Evolutionary conservation across 2,113 vertebrate genomes (phyloP).

Genomic region (Vulpes ferrilata): DNA sequence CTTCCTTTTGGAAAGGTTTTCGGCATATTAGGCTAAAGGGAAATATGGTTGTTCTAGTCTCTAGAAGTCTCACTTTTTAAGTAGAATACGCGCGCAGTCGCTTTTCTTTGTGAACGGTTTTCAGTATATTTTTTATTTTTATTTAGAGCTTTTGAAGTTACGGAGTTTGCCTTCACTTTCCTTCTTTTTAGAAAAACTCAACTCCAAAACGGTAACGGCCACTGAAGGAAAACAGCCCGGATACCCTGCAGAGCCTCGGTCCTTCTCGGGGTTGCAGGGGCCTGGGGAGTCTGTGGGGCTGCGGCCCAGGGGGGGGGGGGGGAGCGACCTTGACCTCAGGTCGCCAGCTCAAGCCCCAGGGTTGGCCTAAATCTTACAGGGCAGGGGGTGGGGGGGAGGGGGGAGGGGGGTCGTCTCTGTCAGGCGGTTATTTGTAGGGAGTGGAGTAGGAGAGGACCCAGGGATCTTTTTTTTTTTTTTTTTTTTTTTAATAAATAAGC

Average conservation of each 20-base stretch:
- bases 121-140: constrained; percentile 20
- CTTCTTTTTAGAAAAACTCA: constrained; percentile 15
- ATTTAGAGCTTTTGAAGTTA: not conserved
- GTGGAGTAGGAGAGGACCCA: no score
- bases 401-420: no score
- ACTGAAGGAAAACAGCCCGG: not conserved
- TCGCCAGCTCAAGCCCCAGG: no score
- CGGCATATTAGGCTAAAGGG: not conserved
- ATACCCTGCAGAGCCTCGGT: not conserved
- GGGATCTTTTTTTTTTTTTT: no score
- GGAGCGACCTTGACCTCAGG: no score
- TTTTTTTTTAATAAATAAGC: no score
- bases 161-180: not conserved
- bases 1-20: no score
- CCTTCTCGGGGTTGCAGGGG: constrained; percentile 8
- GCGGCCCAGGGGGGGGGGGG: no score
- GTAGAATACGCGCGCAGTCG: not conserved
- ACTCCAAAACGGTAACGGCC: not conserved
- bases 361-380: no score
- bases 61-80: not conserved
- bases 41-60: constrained; percentile 1
- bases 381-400: no score
- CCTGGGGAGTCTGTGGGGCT: not conserved
- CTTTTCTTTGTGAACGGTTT: constrained; percentile 27
- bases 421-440: no score